Base-by-base conservation (phyloP, 2,113 vertebrate species). In the Oncorhynchus nerka region DNA sequence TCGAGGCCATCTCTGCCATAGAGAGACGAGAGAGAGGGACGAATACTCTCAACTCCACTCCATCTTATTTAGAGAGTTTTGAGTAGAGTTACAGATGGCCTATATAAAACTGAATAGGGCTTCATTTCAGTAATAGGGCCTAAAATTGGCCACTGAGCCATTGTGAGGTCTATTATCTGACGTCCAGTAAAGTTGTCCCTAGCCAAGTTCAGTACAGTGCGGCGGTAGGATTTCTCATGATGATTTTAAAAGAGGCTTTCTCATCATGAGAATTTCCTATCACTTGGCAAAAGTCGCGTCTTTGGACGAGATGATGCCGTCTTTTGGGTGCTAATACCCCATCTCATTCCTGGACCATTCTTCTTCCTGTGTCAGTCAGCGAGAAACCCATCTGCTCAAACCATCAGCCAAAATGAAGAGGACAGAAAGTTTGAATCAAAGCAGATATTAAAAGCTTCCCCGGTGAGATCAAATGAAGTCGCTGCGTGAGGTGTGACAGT, bases 51-150 rank as follows among this genome's bases (percentile, higher is more conserved):
- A 81, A 59, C 82, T 91, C 77, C 82, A 82, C 89, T 87, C 86
- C 30, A 30, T 22, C 76, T 85, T 92, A 90, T 90, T 92, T 91
- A 89, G 91, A 90, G 85, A 73, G 82, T 49, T 73, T 78, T 88
- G 88, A 93, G 91, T 89, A 78, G 90, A 88, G 85, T 89, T 86
- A 88, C 90, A 92, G 87, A 92, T 91, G 90, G 86, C 85, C 91
- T 79, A 90, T 85, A 92, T 90, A 88, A 89, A 91, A 79, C 76
- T 88, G 88, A 91, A 92, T 88, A 83, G 87, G 71, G 80, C 88
- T 88, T 83, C 80, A 79, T 89, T 91, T 91, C 78, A 87, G 87
- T 85, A 89, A 85, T 77, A 51, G 86, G 77, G 75, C 72, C 79
- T 83, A 86, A 81, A 85, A 84, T 84, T 84, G 88, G 84, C 84